These are phyloP conservation scores for Passer montanus DNA, from an alignment of 2,113 vertebrate genomes.

Conservation along the genomic window DNA sequence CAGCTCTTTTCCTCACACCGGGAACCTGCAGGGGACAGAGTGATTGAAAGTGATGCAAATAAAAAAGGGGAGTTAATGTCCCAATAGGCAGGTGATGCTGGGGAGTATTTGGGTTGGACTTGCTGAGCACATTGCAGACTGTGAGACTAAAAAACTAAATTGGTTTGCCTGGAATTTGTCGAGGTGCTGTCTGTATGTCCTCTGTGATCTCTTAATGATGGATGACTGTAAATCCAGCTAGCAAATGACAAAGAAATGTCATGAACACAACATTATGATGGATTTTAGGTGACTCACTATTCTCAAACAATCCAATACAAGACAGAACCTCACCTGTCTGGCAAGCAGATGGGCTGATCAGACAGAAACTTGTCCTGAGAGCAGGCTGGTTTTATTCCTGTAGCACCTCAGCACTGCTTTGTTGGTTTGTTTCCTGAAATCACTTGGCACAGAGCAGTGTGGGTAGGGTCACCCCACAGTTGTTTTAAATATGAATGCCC, in stretches of 20 bases:
- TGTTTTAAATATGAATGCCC: not conserved
- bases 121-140: not conserved
- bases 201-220: not conserved
- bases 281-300: conserved; percentile 5
- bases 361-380: not conserved
- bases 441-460: not conserved
- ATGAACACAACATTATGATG: not conserved
- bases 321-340: not conserved
- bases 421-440: not conserved
- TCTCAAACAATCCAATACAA: not conserved
- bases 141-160: not conserved
- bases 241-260: not conserved
- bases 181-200: not conserved
- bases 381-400: not conserved
- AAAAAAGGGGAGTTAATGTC: not conserved
- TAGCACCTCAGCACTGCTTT: not conserved
- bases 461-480: not conserved
- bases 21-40: not conserved
- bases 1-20: not conserved
- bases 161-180: conserved; percentile 7
- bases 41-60: not conserved
- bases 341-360: not conserved
- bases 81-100: not conserved
- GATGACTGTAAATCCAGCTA: conserved; percentile 20
- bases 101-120: not conserved